Percentiles rank a stretch among this genome's conserved stretches.
Conservation (phyloP, 2,113 vertebrate species). For the Apodemus speciosus region DNA sequence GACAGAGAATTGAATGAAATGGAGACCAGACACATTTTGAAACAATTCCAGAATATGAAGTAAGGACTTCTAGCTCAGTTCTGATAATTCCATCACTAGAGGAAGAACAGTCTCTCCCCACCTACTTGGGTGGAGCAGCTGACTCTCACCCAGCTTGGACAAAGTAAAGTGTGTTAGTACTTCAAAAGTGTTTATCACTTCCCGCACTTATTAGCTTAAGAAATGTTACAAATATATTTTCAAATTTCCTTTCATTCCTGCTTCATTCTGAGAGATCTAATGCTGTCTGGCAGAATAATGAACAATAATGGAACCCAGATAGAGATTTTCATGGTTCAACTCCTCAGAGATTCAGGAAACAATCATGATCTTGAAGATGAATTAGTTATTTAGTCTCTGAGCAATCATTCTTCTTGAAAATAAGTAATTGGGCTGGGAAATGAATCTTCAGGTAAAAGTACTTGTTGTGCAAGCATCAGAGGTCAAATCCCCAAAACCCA, state of each 20-base stretch:
- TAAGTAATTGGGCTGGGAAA: not conserved
- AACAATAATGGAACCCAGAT: not conserved
- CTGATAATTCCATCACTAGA: not conserved
- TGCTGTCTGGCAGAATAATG: not conserved
- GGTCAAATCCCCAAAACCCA: not conserved
- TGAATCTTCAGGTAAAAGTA: not conserved
- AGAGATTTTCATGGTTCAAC: not conserved
- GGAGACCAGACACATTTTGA: not conserved
- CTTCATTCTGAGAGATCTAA: not conserved
- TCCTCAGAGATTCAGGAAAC: not conserved
- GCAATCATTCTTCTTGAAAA: not conserved
- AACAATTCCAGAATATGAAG: not conserved
- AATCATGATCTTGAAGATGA: not conserved
- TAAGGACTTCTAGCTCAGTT: not conserved
- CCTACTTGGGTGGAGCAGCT: not conserved
- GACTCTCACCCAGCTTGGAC: not conserved
- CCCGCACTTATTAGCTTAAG: not conserved
- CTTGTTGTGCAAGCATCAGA: not conserved
- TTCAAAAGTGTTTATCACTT: not conserved
- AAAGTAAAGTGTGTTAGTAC: not conserved
- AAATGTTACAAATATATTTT: conserved; percentile 23
- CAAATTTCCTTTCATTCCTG: not conserved
- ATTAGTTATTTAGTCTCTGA: not conserved
- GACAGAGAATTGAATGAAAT: not conserved
- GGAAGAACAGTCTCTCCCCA: not conserved